A percentile compares a stretch with the other conserved stretches of the same genome.
Evolutionary conservation across 1,140 invertebrate genomes (phyloP).

Genomic region (Eurytemora carolleeae): DNA sequence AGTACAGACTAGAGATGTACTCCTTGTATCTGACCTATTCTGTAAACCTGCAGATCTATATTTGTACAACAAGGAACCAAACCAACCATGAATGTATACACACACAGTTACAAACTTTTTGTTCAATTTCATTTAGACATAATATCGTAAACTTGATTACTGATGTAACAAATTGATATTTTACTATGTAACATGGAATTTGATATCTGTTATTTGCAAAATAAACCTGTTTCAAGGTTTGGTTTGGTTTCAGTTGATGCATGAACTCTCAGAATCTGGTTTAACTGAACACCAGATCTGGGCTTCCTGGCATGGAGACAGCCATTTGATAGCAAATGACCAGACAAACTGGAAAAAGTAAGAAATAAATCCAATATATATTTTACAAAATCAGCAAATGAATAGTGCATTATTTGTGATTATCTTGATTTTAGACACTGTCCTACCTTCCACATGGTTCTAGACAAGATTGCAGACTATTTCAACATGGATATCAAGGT

Average conservation of each 20-base stretch:
- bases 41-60: not conserved
- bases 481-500: not conserved
- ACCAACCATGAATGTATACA: no score
- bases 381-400: not conserved
- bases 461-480: not conserved
- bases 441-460: not conserved
- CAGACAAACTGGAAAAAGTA: not conserved
- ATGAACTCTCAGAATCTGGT: not conserved
- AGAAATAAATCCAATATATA: not conserved
- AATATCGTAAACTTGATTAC: no score
- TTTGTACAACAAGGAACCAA: not conserved
- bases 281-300: not conserved
- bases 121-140: no score
- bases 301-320: not conserved
- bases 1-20: conserved; percentile 1
- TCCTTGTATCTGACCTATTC: conserved; percentile 8
- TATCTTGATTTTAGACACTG: not conserved
- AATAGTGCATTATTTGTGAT: not conserved
- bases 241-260: no score
- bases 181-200: no score
- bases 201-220: no score
- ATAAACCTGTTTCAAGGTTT: no score
- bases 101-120: no score
- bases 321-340: not conserved
- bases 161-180: no score